These are phyloP conservation scores for Adelosebastes latens DNA, from an alignment of 2,797 vertebrate genomes.

Conservation along the genomic window DNA sequence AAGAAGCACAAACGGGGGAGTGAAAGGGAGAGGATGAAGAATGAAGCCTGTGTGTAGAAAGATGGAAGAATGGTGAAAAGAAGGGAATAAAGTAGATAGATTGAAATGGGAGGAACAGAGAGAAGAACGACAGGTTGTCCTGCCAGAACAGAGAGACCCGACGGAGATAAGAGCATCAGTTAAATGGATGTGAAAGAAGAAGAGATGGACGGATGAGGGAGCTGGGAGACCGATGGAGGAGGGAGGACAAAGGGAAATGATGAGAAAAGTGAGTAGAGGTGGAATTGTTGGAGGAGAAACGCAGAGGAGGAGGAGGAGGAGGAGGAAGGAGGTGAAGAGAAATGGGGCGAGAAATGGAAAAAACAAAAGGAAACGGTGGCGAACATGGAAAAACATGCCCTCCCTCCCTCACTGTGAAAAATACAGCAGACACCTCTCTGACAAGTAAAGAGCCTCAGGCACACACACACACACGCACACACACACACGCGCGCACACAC, in stretches of 20 bases:
- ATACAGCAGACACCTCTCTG: constrained; percentile 62
- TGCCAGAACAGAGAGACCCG: neutral
- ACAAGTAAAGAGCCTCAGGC: constrained; percentile 62
- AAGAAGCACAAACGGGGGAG: neutral
- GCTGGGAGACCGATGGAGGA: neutral
- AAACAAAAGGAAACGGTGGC: constrained; percentile 52
- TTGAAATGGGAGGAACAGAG: neutral
- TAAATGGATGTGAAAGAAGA: neutral
- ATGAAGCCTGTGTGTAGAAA: neutral
- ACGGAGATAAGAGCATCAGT: neutral
- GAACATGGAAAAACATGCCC: constrained; percentile 45
- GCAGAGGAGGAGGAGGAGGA: neutral
- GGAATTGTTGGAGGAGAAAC: constrained; percentile 12
- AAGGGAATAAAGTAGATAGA: neutral
- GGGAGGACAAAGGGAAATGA: neutral
- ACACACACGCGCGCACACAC: neutral
- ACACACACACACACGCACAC: neutral
- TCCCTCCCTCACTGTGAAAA: constrained; percentile 23
- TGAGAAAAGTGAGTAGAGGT: neutral
- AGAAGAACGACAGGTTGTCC: neutral
- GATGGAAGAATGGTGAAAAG: neutral
- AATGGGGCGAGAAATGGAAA: constrained; percentile 51
- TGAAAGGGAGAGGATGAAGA: neutral
- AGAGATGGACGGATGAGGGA: neutral
- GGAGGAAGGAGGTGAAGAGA: constrained; percentile 6